phyloP scores from a whole-genome alignment of 2,113 vertebrate species.

The Microtus oregoni region DNA sequence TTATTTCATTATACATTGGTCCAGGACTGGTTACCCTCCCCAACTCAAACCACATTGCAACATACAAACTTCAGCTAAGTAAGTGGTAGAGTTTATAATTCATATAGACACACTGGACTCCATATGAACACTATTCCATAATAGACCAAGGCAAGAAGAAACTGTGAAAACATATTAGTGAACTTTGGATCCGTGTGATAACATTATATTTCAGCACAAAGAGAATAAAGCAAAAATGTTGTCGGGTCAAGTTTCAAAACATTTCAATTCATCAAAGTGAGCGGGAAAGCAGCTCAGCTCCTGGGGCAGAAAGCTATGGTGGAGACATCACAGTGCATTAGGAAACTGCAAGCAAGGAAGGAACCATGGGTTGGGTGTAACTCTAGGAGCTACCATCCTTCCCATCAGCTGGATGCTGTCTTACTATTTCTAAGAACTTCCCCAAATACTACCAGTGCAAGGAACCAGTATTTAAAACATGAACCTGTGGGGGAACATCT shows the following conservation, averaged over 20 bases:
- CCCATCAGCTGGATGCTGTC: background rate
- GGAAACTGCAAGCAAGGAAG: background rate
- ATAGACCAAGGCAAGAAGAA: background rate
- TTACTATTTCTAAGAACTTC: background rate
- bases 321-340: no score
- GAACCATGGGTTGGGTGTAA: background rate
- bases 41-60: background rate
- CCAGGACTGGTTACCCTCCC: background rate
- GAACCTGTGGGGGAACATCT: background rate
- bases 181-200: background rate
- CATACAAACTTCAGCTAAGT: background rate
- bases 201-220: background rate
- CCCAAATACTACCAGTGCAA: no score
- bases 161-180: background rate
- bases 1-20: background rate
- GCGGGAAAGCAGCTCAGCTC: background rate
- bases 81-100: background rate
- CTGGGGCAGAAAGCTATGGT: background rate
- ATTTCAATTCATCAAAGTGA: background rate
- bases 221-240: background rate
- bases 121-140: background rate
- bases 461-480: background rate
- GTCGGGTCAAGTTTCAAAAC: background rate
- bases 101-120: no score
- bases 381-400: background rate